phyloP scores from a whole-genome alignment of 2,888 invertebrate genomes.

The Cheilosia urbana region DNA sequence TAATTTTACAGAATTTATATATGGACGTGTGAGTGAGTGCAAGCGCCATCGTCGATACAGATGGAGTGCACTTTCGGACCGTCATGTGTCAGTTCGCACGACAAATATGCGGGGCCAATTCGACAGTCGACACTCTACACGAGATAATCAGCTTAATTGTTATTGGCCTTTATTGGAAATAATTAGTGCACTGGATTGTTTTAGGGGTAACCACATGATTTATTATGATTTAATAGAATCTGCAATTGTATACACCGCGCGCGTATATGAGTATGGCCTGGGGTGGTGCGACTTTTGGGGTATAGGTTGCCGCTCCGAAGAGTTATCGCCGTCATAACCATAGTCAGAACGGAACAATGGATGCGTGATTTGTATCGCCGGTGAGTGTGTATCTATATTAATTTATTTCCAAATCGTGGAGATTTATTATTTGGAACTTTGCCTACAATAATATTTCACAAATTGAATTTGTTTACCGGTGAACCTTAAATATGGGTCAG shows the following conservation, averaged over 20 bases:
- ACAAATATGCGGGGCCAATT: background rate
- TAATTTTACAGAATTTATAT: constrained; percentile 59
- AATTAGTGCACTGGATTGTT: constrained; percentile 72
- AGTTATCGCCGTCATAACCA: constrained; percentile 58
- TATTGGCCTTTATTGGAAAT: constrained; percentile 75
- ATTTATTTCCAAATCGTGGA: constrained; percentile 56
- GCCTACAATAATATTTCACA: constrained; percentile 57
- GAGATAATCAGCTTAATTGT: constrained; percentile 74
- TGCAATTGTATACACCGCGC: constrained; percentile 38
- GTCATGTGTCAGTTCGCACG: constrained; percentile 23
- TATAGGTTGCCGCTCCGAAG: constrained; percentile 40
- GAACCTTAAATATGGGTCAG: constrained; percentile 46
- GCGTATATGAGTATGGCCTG: constrained; percentile 1
- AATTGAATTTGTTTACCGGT: constrained; percentile 60
- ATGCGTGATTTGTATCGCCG: constrained; percentile 28
- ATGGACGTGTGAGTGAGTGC: background rate
- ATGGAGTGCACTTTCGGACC: background rate
- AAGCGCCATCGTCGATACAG: no score
- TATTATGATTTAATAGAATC: constrained; percentile 75
- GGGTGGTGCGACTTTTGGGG: background rate
- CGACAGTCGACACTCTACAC: constrained; percentile 9
- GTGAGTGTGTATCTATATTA: constrained; percentile 29
- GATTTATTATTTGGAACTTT: constrained; percentile 49
- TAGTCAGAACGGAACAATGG: constrained; percentile 35
- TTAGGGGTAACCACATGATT: constrained; percentile 68